A percentile compares a stretch with the other conserved stretches of the same genome.
Conservation (phyloP, 2,113 vertebrate species). For the Enhydra lutris region DNA sequence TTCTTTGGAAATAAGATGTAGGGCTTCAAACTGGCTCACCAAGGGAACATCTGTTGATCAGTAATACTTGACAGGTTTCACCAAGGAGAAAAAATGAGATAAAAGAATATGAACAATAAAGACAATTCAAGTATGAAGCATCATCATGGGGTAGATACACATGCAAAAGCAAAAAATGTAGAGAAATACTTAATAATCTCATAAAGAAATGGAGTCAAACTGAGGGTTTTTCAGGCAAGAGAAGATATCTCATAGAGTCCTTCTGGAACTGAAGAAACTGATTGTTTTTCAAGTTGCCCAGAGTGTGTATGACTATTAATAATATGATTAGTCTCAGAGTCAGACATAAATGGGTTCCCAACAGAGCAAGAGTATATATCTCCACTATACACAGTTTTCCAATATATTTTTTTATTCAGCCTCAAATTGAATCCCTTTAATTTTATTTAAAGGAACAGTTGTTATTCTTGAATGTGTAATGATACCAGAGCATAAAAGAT, state of each 20-base stretch:
- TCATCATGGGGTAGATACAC: neutral
- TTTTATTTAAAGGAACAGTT: conserved; percentile 42
- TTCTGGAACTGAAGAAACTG: conserved; percentile 82
- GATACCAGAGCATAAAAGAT: conserved; percentile 50
- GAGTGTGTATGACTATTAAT: conserved; percentile 81
- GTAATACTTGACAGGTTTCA: neutral
- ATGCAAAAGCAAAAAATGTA: neutral
- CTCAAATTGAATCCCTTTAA: conserved; percentile 22
- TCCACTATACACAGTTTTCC: conserved; percentile 16
- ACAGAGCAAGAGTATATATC: conserved; percentile 57
- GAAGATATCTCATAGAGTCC: conserved; percentile 78
- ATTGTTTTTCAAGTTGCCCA: conserved; percentile 80
- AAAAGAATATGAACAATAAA: conserved; percentile 28
- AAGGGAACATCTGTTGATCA: neutral
- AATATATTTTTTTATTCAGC: conserved; percentile 19
- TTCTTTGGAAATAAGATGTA: neutral
- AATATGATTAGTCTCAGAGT: conserved; percentile 80
- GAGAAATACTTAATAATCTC: conserved; percentile 31
- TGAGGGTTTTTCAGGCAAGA: conserved; percentile 70
- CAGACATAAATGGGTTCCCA: conserved; percentile 70
- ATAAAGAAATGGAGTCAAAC: conserved; percentile 36
- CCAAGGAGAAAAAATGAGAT: neutral
- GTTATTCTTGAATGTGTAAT: conserved; percentile 53
- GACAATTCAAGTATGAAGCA: conserved; percentile 18
- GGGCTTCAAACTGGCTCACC: neutral